These are phyloP conservation scores for Rhea pennata DNA, from an alignment of 2,113 vertebrate genomes.

Conservation along the genomic window DNA sequence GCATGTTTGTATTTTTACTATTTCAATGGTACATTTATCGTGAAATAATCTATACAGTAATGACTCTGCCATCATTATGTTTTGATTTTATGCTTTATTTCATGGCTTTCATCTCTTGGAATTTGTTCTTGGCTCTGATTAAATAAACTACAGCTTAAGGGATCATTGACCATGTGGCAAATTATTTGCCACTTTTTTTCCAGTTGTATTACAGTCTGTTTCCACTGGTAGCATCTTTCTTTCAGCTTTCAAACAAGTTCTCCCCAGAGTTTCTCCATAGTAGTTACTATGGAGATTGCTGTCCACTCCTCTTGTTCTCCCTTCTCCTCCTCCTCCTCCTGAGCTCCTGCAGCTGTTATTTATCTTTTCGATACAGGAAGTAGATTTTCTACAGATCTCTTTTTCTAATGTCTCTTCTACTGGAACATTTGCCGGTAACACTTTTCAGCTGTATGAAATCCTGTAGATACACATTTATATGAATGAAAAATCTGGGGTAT, in stretches of 20 bases:
- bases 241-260: constrained; percentile 47
- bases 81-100: constrained; percentile 24
- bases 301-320: constrained; percentile 12
- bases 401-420: not conserved
- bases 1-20: not conserved
- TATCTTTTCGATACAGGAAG: constrained; percentile 23
- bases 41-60: constrained; percentile 22
- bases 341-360: constrained; percentile 26
- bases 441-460: not conserved
- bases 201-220: not conserved
- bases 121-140: constrained; percentile 32
- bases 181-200: constrained; percentile 6
- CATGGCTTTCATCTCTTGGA: not conserved
- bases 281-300: constrained; percentile 71
- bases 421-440: not conserved
- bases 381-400: not conserved
- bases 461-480: not conserved
- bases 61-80: not conserved
- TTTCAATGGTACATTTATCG: constrained; percentile 32
- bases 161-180: constrained; percentile 24
- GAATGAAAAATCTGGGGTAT: not conserved
- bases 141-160: constrained; percentile 56
- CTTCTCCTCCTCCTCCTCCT: not conserved
- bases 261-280: constrained; percentile 41
- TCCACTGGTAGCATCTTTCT: constrained; percentile 41